phyloP scores from a whole-genome alignment of 2,113 vertebrate genomes.

The Aptenodytes forsteri region DNA sequence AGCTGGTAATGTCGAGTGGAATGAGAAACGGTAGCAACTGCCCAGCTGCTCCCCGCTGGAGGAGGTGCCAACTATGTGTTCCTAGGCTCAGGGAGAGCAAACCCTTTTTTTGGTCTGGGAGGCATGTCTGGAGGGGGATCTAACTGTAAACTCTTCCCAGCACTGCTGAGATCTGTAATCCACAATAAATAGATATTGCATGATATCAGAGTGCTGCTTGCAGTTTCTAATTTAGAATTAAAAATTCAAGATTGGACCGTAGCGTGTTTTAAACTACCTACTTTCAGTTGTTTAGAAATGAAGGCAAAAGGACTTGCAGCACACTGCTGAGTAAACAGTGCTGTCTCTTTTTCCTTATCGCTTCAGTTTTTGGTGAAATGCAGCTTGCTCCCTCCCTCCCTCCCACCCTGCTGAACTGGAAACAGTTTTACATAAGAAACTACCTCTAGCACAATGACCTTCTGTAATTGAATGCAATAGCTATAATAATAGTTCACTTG shows the following conservation, averaged over 20 bases:
- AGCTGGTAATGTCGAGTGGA: slow-evolving; percentile 1
- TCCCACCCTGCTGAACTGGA: neutral
- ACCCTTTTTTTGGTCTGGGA: slow-evolving; percentile 39
- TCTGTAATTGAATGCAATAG: slow-evolving; percentile 1
- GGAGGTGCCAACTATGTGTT: slow-evolving; percentile 65
- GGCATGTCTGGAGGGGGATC: slow-evolving; percentile 8
- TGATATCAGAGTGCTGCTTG: neutral
- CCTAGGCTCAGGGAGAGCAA: slow-evolving; percentile 33
- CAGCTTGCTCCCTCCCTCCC: neutral
- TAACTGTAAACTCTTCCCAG: neutral
- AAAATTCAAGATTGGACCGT: neutral
- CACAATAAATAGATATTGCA: neutral
- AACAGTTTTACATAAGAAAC: slow-evolving; percentile 54
- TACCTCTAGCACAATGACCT: slow-evolving; percentile 57
- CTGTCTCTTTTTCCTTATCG: slow-evolving; percentile 25
- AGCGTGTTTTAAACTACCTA: neutral
- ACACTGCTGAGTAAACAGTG: slow-evolving; percentile 25
- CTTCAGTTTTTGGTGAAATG: slow-evolving; percentile 21
- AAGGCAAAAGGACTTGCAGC: neutral
- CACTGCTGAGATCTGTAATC: neutral
- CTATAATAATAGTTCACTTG: slow-evolving; percentile 31
- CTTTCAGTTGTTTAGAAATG: neutral
- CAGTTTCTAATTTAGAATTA: neutral
- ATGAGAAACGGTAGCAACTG: slow-evolving; percentile 64
- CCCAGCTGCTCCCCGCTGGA: slow-evolving; percentile 44